Base-by-base conservation (phyloP, 2,797 vertebrate species). In the Ibycter americanus region DNA sequence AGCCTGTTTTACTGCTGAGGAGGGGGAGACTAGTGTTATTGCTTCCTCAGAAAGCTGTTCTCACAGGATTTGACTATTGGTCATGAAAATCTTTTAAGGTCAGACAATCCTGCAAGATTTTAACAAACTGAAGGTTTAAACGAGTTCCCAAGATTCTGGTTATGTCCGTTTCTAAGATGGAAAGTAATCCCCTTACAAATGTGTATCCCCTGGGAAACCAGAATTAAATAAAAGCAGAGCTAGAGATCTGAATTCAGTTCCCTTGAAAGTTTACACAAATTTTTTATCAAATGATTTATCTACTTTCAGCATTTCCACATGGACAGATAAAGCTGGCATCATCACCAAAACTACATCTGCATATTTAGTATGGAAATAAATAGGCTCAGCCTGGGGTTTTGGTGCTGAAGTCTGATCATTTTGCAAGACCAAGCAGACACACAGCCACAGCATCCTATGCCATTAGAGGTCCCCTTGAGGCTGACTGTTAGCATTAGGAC, bases 1-100 rank as follows among this genome's bases (percentile, higher is more conserved):
- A 96, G 94, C 84, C 90, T 92, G 56, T 96, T 95, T 97, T 96
- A 96, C 93, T 96, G 90, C 87, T 92, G 93, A 79, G 72, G 74
- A 54, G 44, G 82, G 89, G 79, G 94, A 93, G 90, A 91, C 72
- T 9, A 51, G 38, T 83, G 84, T 96, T 96, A 95, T 90, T 97
- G 90, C 95, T 97, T 97, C 95, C 93, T 95, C 87, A 91, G 92
- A 89, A 94, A 91, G 92, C 92, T 93, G 89, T 95, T 96, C 93
- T 91, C 95, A 94, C 72, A 97, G 82, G 65, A 88, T 93, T 88
- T 94, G 61, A 79, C 90, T 81, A 71, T 52, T 87, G 87, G 82
- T 90, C 89, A 78, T 86, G 84, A 89, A 97, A 96, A 91, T 70
- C 94, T 90, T 91, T 73, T 11, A 93, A 91, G 89, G 84, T 87